Evolutionary conservation across 2,797 vertebrate species (phyloP), one percentile per base, ranked within the genome.

Genomic region (Catharus ustulatus): DNA sequence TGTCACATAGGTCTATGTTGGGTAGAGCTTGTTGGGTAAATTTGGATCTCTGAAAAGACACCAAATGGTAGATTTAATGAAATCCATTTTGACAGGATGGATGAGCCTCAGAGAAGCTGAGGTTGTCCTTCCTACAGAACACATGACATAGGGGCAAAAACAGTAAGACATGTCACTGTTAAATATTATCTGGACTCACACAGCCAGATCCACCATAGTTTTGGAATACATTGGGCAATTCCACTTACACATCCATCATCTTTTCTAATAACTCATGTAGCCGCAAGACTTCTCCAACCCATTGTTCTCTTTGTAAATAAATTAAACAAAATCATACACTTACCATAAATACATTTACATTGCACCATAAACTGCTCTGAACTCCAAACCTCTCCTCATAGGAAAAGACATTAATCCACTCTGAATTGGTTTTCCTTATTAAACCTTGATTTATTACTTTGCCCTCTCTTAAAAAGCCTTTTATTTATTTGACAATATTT

Each of bases 401-500:
- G 45, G 57, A 87, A 64, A 79, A 67, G 15, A 81, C 42, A 75
- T 89, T 77, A 87, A 87, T 85, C 30, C 36, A 67, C 34, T 74
- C 48, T 57, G 64, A 91, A 76, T 10, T 76, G 45, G 11, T 63
- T 62, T 66, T 84, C 61, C 23, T 76, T 80, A 79, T 72, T 62
- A 87, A 89, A 52, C 42, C 84, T 58, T 92, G 66, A 78, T 85
- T 84, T 76, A 92, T 66, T 82, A 54, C 64, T 89, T 42, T 92
- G 26, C 22, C 34, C 16, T 66, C 84, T 87, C 81, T 75, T 64
- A 82, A 59, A 69, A 71, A 17, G 15, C 26, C 63, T 36, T 68
- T 94, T 89, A 86, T 92, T 90, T 92, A 67, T 75, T 81, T 42
- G 61, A 83, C 57, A 72, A 18, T 86, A 75, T 75, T 81, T 90